phyloP scores from a whole-genome alignment of 2,888 invertebrate genomes.

The Megalurothrips usitatus region DNA sequence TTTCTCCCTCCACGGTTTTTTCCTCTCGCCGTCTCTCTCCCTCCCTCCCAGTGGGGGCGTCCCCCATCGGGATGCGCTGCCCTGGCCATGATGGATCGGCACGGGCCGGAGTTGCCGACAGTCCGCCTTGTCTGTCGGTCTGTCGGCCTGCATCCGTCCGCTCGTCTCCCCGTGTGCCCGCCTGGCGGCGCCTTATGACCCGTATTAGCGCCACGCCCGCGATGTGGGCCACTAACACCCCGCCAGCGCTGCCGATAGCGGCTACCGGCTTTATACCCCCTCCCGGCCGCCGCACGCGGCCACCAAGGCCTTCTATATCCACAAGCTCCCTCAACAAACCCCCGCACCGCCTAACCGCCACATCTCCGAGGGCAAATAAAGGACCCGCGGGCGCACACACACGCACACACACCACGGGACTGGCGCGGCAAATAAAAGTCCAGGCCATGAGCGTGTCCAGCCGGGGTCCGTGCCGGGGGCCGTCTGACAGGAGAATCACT shows the following conservation, averaged over 20 bases:
- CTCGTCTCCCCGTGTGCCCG: neutral
- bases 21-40: slow-evolving; percentile 7
- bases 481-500: neutral
- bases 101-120: slow-evolving; percentile 11
- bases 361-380: too few relatives aligned
- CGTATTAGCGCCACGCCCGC: too few relatives aligned
- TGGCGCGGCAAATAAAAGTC: too few relatives aligned
- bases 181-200: neutral
- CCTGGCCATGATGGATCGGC: slow-evolving; percentile 12
- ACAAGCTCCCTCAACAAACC: too few relatives aligned
- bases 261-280: too few relatives aligned
- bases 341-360: too few relatives aligned
- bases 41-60: neutral
- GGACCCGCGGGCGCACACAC: too few relatives aligned
- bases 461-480: too few relatives aligned
- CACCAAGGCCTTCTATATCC: too few relatives aligned
- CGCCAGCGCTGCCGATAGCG: neutral
- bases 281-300: too few relatives aligned
- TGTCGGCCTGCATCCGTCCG: neutral
- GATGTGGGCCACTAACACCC: neutral
- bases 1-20: neutral
- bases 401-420: too few relatives aligned
- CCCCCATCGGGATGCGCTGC: neutral
- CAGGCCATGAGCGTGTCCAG: too few relatives aligned
- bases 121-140: neutral